Conservation (phyloP, 2,113 vertebrate species). For the Cinclus cinclus region DNA sequence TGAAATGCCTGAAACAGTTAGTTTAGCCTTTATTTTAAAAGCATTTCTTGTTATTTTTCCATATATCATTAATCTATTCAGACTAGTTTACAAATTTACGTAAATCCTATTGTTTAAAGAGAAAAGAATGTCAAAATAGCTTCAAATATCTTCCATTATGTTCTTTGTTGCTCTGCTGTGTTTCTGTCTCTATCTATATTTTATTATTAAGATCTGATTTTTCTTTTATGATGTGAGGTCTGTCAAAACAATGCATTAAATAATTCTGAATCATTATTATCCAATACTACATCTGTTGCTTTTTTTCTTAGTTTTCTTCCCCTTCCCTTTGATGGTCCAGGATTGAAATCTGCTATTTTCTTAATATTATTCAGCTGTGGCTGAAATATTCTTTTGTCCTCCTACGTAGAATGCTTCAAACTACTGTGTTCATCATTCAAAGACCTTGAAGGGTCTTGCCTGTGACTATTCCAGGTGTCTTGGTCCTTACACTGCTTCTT, state of each 20-base stretch:
- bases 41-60: constrained; percentile 39
- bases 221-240: constrained; percentile 69
- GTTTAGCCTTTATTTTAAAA: constrained; percentile 20
- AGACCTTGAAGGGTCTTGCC: not conserved
- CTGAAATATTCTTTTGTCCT: not conserved
- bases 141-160: constrained; percentile 69
- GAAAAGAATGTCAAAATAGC: constrained; percentile 70
- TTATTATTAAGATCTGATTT: constrained; percentile 73
- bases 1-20: not conserved
- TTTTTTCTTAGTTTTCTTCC: not conserved
- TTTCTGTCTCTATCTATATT: constrained; percentile 67
- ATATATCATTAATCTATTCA: constrained; percentile 44
- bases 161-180: constrained; percentile 61
- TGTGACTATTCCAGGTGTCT: not conserved
- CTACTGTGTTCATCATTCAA: not conserved
- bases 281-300: constrained; percentile 43
- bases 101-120: constrained; percentile 63
- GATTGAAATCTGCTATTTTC: constrained; percentile 21
- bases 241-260: constrained; percentile 80
- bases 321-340: not conserved
- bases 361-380: not conserved
- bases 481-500: not conserved
- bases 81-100: constrained; percentile 62
- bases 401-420: not conserved
- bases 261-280: constrained; percentile 69